These are phyloP conservation scores for Linnaemya vulpina DNA, from an alignment of 2,888 invertebrate species.

Conservation along the genomic window DNA sequence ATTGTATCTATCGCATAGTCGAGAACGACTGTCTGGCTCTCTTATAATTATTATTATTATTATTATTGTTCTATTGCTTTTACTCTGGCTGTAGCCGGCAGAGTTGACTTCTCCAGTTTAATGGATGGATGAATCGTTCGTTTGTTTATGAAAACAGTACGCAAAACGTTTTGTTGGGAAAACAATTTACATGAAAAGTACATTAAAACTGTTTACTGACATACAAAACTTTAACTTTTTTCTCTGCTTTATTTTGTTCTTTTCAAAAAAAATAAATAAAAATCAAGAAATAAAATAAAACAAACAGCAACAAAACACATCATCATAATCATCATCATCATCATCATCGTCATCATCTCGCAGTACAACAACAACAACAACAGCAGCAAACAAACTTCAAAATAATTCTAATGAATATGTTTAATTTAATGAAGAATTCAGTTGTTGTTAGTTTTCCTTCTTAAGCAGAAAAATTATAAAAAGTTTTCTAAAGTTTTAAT, in stretches of 20 bases:
- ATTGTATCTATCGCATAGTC: background rate
- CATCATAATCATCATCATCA: constrained; percentile 43
- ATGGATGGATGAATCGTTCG: constrained; percentile 54
- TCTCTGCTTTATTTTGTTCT: constrained; percentile 20
- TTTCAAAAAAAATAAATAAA: constrained; percentile 20
- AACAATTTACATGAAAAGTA: constrained; percentile 71
- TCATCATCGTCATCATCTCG: constrained; percentile 56
- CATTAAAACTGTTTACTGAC: constrained; percentile 72
- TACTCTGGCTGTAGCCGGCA: constrained; percentile 6
- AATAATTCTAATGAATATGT: constrained; percentile 57
- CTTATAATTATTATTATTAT: background rate
- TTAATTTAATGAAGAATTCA: constrained; percentile 43
- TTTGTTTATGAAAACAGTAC: constrained; percentile 44
- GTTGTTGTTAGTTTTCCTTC: constrained; percentile 31
- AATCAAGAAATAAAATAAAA: no score
- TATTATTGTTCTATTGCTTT: background rate
- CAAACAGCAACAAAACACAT: constrained; percentile 47
- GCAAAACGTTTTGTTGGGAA: constrained; percentile 69
- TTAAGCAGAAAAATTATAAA: constrained; percentile 1
- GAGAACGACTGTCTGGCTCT: background rate
- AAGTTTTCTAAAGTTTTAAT: constrained; percentile 23
- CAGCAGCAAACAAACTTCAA: constrained; percentile 45
- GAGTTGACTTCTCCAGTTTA: constrained; percentile 55
- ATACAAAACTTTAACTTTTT: constrained; percentile 66
- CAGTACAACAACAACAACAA: no score